phyloP scores from a whole-genome alignment of 2,888 invertebrate genomes.

The Mythimna ferrago region DNA sequence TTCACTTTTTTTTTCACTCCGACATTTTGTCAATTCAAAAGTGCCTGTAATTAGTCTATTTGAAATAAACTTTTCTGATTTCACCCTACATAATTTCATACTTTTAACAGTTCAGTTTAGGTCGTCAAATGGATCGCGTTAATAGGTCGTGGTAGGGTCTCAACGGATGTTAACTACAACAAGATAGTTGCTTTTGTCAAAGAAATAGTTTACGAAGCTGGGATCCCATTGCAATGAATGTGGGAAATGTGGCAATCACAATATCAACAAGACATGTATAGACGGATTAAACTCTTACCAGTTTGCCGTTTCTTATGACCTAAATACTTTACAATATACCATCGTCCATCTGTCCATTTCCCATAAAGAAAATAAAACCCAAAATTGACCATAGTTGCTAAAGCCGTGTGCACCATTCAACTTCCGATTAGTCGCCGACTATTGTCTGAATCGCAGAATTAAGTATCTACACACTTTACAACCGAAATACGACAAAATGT shows the following conservation, averaged over 20 bases:
- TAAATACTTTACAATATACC: constrained; percentile 18
- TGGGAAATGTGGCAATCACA: background rate
- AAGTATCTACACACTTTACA: constrained; percentile 16
- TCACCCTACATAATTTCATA: too few species aligned
- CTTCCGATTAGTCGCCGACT: constrained; percentile 52
- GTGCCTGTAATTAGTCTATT: too few species aligned
- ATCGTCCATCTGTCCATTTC: constrained; percentile 46
- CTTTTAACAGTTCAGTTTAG: too few species aligned
- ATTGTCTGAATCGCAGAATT: constrained; percentile 49
- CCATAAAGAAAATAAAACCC: constrained; percentile 27
- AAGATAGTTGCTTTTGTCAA: background rate
- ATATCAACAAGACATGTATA: background rate
- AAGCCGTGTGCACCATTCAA: constrained; percentile 46
- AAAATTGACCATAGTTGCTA: constrained; percentile 13
- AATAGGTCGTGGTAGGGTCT: too few species aligned
- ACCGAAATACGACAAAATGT: constrained; percentile 41
- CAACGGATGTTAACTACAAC: background rate
- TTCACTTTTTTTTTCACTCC: too few species aligned
- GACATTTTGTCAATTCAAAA: too few species aligned
- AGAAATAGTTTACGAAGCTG: background rate
- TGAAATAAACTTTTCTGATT: too few species aligned
- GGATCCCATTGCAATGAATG: background rate
- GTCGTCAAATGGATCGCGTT: too few species aligned
- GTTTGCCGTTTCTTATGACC: constrained; percentile 33
- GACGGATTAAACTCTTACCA: background rate